Conservation (phyloP, 2,888 invertebrate species). For the Blomia tropicalis region DNA sequence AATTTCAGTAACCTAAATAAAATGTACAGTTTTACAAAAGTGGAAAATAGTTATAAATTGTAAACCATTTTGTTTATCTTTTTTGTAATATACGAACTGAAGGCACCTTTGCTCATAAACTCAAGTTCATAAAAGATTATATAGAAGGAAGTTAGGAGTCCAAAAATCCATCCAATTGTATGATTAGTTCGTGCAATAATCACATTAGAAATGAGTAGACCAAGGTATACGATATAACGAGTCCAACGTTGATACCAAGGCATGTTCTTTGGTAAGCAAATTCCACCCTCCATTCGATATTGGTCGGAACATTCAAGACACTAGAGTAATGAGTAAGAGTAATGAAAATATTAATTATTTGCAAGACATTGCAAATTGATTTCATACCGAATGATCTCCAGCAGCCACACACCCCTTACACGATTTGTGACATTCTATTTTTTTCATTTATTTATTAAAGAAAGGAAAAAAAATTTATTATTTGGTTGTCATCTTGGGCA, state of each 20-base stretch:
- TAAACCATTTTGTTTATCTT: too few relatives aligned
- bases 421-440: constrained; percentile 65
- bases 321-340: constrained; percentile 39
- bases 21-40: too few relatives aligned
- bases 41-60: too few relatives aligned
- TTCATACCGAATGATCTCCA: constrained; percentile 51
- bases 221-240: constrained; percentile 66
- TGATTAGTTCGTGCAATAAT: constrained; percentile 68
- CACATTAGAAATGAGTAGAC: constrained; percentile 63
- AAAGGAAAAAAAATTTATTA: background rate
- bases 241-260: constrained; percentile 35
- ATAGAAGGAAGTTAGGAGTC: constrained; percentile 60
- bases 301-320: constrained; percentile 65
- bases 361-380: too few relatives aligned
- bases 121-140: constrained; percentile 57
- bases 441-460: too few relatives aligned
- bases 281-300: constrained; percentile 49
- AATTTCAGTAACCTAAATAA: too few relatives aligned
- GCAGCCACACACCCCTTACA: constrained; percentile 70
- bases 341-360: too few relatives aligned
- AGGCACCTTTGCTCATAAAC: background rate
- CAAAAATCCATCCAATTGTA: constrained; percentile 57
- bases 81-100: background rate
- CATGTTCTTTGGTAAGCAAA: constrained; percentile 41
- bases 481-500: background rate